Conservation (phyloP, 2,797 vertebrate species). For the Pempheris klunzingeri region DNA sequence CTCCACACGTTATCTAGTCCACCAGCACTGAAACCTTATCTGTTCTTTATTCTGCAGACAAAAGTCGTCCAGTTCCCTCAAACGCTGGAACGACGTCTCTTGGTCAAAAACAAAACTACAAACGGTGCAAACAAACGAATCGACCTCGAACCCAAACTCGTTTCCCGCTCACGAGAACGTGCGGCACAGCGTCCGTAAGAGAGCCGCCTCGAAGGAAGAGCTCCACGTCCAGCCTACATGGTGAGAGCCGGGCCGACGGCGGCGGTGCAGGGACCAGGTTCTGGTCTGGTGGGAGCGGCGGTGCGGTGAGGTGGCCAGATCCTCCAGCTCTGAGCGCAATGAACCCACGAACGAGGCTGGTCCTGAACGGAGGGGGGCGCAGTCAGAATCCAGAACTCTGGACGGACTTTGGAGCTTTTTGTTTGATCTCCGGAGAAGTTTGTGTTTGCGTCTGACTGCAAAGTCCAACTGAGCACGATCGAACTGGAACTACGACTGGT, state of each 20-base stretch:
- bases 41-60: neutral
- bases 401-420: neutral
- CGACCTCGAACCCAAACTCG: neutral
- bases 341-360: slow-evolving; percentile 28
- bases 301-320: slow-evolving; percentile 65
- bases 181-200: slow-evolving; percentile 74
- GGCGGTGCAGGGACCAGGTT: neutral
- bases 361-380: neutral
- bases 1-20: slow-evolving; percentile 5
- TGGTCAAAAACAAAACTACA: neutral
- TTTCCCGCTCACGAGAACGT: slow-evolving; percentile 73
- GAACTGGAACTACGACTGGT: slow-evolving; percentile 1
- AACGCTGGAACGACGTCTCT: neutral
- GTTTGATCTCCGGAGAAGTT: neutral
- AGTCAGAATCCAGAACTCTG: slow-evolving; percentile 35
- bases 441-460: neutral
- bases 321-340: slow-evolving; percentile 73
- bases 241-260: slow-evolving; percentile 15
- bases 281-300: slow-evolving; percentile 40
- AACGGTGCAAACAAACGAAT: neutral
- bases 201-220: slow-evolving; percentile 73
- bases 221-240: slow-evolving; percentile 82
- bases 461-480: slow-evolving; percentile 10
- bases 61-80: neutral
- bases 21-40: neutral